Conservation (phyloP, 2,888 invertebrate species). For the Ditula angustiorana region DNA sequence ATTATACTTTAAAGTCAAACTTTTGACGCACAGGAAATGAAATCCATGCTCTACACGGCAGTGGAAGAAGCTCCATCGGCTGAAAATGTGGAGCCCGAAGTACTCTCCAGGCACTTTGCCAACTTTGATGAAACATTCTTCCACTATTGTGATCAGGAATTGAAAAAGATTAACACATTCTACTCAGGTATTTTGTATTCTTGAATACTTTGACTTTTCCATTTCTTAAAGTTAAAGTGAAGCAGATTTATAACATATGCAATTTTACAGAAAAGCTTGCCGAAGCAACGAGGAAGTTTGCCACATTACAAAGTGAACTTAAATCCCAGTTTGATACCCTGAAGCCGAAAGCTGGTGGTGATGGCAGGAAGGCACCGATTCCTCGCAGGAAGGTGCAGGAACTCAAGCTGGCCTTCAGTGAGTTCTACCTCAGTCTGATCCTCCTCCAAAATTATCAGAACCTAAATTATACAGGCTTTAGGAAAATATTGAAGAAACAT, state of each 20-base stretch:
- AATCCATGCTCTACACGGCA: slow-evolving; percentile 96
- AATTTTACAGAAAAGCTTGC: slow-evolving; percentile 94
- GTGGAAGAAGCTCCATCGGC: slow-evolving; percentile 96
- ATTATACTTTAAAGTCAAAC: too few relatives aligned
- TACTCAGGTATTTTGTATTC: slow-evolving; percentile 90
- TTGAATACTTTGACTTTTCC: too few relatives aligned
- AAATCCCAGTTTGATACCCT: slow-evolving; percentile 86
- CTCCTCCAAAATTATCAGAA: slow-evolving; percentile 99
- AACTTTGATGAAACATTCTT: slow-evolving; percentile 98
- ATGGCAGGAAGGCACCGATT: slow-evolving; percentile 81
- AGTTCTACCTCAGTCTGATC: slow-evolving; percentile 98
- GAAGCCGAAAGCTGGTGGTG: slow-evolving; percentile 74
- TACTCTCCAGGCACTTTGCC: slow-evolving; percentile 94
- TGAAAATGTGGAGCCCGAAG: slow-evolving; percentile 95
- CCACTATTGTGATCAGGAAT: slow-evolving; percentile 96
- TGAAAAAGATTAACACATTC: slow-evolving; percentile 98
- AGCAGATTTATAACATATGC: slow-evolving; percentile 4
- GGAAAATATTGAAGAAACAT: slow-evolving; percentile 99
- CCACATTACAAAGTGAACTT: slow-evolving; percentile 94
- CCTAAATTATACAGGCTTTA: slow-evolving; percentile 98
- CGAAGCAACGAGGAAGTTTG: slow-evolving; percentile 98
- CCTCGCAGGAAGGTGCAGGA: slow-evolving; percentile 94
- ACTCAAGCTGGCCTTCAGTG: slow-evolving; percentile 98
- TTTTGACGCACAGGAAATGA: slow-evolving; percentile 96
- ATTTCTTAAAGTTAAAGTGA: too few relatives aligned